These are phyloP conservation scores for Patella depressa DNA, from an alignment of 2,888 invertebrate species.

Conservation along the genomic window DNA sequence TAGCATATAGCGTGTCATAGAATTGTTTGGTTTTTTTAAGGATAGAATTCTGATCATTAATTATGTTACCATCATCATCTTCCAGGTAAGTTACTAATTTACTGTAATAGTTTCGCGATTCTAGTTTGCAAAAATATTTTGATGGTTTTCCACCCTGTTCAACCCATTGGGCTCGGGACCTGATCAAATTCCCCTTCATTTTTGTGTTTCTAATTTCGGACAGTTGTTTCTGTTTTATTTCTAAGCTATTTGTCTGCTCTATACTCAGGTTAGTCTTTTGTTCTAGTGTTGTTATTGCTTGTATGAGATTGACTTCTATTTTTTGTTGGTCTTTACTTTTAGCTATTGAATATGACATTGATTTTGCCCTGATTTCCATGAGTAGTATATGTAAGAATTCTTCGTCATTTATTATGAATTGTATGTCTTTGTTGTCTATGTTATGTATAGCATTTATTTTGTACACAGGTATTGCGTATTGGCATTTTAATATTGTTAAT, in stretches of 20 bases:
- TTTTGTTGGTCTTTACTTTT: constrained; percentile 1
- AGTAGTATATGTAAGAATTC: constrained; percentile 24
- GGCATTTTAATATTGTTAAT: constrained; percentile 15
- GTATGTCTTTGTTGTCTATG: constrained; percentile 14
- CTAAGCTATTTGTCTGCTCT: background rate
- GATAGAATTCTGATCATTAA: background rate
- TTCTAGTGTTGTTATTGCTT: background rate
- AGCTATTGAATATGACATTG: constrained; percentile 17
- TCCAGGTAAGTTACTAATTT: constrained; percentile 12
- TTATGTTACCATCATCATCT: constrained; percentile 9
- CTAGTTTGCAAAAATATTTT: constrained; percentile 26
- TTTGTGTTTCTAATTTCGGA: constrained; percentile 6
- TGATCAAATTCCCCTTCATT: constrained; percentile 13
- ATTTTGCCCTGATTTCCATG: background rate
- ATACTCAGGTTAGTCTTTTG: background rate
- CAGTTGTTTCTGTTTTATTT: constrained; percentile 8
- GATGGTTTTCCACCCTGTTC: constrained; percentile 26
- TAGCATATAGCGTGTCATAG: background rate
- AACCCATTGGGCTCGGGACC: constrained; percentile 12
- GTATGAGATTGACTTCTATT: background rate
- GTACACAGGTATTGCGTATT: constrained; percentile 22
- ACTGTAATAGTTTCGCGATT: constrained; percentile 13
- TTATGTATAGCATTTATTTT: constrained; percentile 13
- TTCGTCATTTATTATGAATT: constrained; percentile 24
- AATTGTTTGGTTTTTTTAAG: background rate